phyloP scores from a whole-genome alignment of 2,888 invertebrate genomes.

The Nephrotoma appendiculata region DNA sequence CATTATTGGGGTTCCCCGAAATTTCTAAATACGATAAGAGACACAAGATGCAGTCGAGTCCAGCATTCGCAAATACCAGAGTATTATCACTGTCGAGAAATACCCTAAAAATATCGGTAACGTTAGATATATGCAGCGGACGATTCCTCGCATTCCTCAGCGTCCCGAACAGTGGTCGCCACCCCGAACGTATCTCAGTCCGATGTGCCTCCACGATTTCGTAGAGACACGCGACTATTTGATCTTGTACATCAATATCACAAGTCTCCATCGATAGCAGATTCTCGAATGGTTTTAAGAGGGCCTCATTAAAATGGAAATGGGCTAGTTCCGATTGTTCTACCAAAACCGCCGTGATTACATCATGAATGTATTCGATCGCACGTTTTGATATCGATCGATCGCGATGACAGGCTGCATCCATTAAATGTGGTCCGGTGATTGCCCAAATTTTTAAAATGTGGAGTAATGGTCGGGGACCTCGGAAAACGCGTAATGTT shows the following conservation, averaged over 20 bases:
- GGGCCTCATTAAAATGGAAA: slow-evolving; percentile 90
- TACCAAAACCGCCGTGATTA: slow-evolving; percentile 72
- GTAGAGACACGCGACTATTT: slow-evolving; percentile 87
- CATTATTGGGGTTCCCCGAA: slow-evolving; percentile 47
- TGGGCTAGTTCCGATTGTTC: slow-evolving; percentile 80
- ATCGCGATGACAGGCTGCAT: slow-evolving; percentile 86
- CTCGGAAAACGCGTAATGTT: slow-evolving; percentile 70
- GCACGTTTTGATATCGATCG: slow-evolving; percentile 79
- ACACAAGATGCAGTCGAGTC: slow-evolving; percentile 85
- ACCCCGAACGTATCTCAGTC: slow-evolving; percentile 87
- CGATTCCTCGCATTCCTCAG: slow-evolving; percentile 68
- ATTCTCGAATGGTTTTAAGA: slow-evolving; percentile 91
- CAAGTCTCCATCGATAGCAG: slow-evolving; percentile 84
- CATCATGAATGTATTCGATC: slow-evolving; percentile 83
- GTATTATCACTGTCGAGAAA: slow-evolving; percentile 89
- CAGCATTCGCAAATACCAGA: slow-evolving; percentile 85
- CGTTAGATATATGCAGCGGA: slow-evolving; percentile 43
- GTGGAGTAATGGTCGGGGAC: slow-evolving; percentile 77
- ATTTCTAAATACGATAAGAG: slow-evolving; percentile 48
- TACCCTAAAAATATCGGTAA: slow-evolving; percentile 84
- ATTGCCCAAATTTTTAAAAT: slow-evolving; percentile 88
- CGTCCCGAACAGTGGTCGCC: slow-evolving; percentile 91
- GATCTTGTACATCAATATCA: slow-evolving; percentile 80
- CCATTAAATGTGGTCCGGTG: slow-evolving; percentile 85
- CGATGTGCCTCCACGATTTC: slow-evolving; percentile 92